Percentiles rank a stretch among this genome's conserved stretches.
Conservation (phyloP, 2,888 invertebrate species). For the Trissolcus japonicus region DNA sequence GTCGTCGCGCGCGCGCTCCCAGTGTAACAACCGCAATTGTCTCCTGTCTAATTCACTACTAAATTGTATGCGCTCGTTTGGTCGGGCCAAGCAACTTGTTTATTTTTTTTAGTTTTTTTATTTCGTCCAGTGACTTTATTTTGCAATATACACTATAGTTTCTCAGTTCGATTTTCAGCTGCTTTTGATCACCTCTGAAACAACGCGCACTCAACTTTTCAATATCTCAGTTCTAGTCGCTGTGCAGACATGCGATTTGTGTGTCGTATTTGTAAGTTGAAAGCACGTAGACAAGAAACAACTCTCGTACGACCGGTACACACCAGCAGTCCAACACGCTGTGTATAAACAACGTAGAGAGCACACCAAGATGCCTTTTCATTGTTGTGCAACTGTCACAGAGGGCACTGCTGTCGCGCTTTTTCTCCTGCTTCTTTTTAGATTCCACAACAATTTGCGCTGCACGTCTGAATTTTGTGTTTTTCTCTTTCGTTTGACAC, state of each 20-base stretch:
- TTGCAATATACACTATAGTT: conserved; percentile 22
- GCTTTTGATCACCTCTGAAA: not conserved
- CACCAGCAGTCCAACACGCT: conserved; percentile 25
- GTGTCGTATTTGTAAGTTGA: conserved; percentile 20
- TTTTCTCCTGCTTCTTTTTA: too few species aligned
- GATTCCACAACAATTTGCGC: too few species aligned
- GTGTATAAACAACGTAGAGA: conserved; percentile 1
- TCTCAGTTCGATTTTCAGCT: conserved; percentile 7
- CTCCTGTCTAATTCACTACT: conserved; percentile 14
- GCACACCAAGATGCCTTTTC: too few species aligned
- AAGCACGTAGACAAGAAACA: conserved; percentile 41
- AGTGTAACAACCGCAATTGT: conserved; percentile 18
- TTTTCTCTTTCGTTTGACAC: too few species aligned
- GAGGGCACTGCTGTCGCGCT: too few species aligned
- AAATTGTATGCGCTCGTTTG: not conserved
- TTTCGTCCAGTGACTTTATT: conserved; percentile 3
- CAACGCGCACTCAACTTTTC: conserved; percentile 17
- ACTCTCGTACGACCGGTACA: conserved; percentile 21
- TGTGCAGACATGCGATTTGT: conserved; percentile 27
- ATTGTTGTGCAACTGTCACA: too few species aligned
- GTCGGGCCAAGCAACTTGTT: conserved; percentile 6
- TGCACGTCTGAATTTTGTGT: too few species aligned
- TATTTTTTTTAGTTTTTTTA: too few species aligned
- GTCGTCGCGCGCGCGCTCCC: conserved; percentile 59
- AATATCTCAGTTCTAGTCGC: conserved; percentile 16